A percentile compares a stretch with the other conserved stretches of the same genome.
phyloP scores from a whole-genome alignment of 2,113 vertebrate species.

The Rhombomys opimus region DNA sequence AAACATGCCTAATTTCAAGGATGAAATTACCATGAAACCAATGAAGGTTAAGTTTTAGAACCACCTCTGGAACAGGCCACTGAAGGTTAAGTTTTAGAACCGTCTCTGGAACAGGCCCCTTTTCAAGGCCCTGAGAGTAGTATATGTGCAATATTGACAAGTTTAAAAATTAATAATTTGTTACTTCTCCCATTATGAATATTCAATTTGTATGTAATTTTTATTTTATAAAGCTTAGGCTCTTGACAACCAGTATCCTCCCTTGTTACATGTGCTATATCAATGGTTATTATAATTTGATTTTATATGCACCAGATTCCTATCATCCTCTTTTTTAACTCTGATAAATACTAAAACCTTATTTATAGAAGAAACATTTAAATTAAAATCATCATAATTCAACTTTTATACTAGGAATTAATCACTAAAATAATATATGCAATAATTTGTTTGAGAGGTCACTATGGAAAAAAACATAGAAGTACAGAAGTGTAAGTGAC shows the following conservation, averaged over 20 bases:
- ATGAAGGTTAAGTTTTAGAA: constrained; percentile 31
- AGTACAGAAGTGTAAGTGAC: background rate
- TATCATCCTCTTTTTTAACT: background rate
- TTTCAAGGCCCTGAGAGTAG: background rate
- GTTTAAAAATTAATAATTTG: constrained; percentile 3
- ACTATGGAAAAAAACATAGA: background rate
- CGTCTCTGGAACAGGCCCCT: background rate
- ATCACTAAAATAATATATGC: background rate
- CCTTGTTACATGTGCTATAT: background rate
- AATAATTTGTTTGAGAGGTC: constrained; percentile 29
- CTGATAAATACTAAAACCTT: background rate
- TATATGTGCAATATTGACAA: background rate
- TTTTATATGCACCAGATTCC: background rate
- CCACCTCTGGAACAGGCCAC: background rate
- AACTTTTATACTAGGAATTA: constrained; percentile 45
- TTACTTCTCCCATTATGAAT: constrained; percentile 11
- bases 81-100: constrained; percentile 10
- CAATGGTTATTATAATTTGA: background rate
- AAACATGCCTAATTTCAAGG: constrained; percentile 9
- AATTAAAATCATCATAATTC: constrained; percentile 2
- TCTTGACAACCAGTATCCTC: constrained; percentile 13
- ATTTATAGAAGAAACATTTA: constrained; percentile 5
- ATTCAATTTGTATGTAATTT: constrained; percentile 10
- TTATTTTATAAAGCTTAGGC: background rate
- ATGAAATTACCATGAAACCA: constrained; percentile 32